Percentiles rank a stretch among this genome's conserved stretches.
Evolutionary conservation across 2,888 invertebrate species (phyloP).

Genomic region (Chorisops tibialis): DNA sequence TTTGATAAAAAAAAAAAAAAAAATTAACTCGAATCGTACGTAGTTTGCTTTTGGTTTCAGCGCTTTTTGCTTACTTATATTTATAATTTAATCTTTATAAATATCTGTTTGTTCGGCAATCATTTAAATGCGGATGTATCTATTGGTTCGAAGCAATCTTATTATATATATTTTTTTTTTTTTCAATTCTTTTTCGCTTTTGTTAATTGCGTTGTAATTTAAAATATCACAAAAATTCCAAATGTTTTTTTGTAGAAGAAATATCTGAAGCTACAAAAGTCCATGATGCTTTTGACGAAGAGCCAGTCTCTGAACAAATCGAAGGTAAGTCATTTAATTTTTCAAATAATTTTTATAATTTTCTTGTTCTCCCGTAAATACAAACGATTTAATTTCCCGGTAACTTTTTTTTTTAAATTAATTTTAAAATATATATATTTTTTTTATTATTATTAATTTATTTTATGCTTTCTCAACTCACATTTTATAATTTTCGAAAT

Average conservation of each 20-base stretch:
- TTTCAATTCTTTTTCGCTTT: conserved; percentile 11
- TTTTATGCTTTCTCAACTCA: not conserved
- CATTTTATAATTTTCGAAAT: not conserved
- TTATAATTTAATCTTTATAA: conserved; percentile 1
- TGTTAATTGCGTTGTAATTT: conserved; percentile 1
- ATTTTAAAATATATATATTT: not conserved
- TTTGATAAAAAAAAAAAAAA: no score
- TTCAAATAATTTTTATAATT: no score
- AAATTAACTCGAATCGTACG: not conserved
- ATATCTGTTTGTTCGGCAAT: conserved; percentile 3
- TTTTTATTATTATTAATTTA: not conserved
- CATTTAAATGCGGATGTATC: conserved; percentile 30
- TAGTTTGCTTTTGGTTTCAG: conserved; percentile 22
- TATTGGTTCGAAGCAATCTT: conserved; percentile 23
- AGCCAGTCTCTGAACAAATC: conserved; percentile 15
- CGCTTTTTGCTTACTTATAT: conserved; percentile 17
- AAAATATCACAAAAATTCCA: not conserved
- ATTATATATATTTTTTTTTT: not conserved
- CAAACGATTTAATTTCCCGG: not conserved
- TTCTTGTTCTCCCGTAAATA: no score
- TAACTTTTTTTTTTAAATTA: not conserved
- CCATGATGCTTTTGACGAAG: conserved; percentile 17
- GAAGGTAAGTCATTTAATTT: conserved; percentile 33
- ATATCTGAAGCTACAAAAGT: conserved; percentile 26
- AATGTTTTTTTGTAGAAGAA: conserved; percentile 30